A percentile compares a stretch with the other conserved stretches of the same genome.
Evolutionary conservation across 2,113 vertebrate genomes (phyloP).

Genomic region (Anarrhichthys ocellatus): DNA sequence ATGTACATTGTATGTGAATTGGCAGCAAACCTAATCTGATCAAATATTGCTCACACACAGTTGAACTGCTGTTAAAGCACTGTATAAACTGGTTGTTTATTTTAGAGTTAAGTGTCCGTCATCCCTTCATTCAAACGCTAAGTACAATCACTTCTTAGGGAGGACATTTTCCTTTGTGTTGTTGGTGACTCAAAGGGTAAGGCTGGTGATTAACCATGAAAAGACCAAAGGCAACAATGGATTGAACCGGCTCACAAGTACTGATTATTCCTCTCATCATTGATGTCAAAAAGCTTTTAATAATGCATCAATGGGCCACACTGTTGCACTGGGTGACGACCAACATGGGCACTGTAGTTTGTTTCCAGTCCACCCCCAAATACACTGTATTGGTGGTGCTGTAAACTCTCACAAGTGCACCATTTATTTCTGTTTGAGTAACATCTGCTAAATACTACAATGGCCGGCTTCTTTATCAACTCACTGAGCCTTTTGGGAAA

Average conservation of each 20-base stretch:
- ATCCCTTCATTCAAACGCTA: background rate
- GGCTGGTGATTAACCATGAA: background rate
- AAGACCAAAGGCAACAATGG: background rate
- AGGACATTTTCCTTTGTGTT: background rate
- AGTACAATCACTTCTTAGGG: background rate
- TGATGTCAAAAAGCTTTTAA: background rate
- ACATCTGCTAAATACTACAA: background rate
- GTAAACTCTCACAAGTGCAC: background rate
- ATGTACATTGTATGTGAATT: background rate
- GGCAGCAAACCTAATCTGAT: background rate
- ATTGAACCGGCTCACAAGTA: background rate
- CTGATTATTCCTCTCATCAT: background rate
- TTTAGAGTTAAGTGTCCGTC: background rate
- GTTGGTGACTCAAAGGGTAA: background rate
- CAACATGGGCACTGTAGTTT: background rate
- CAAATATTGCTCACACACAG: background rate
- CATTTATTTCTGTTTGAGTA: background rate
- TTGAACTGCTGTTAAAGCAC: background rate
- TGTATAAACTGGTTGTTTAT: constrained; percentile 22
- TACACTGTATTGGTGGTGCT: background rate
- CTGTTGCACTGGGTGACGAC: background rate
- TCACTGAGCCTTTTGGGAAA: background rate
- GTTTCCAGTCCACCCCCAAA: background rate
- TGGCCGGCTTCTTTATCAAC: too few relatives aligned
- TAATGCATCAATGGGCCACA: background rate